Evolutionary conservation across 2,888 invertebrate species (phyloP).

Genomic region (Xanthorhoe spadicearia): DNA sequence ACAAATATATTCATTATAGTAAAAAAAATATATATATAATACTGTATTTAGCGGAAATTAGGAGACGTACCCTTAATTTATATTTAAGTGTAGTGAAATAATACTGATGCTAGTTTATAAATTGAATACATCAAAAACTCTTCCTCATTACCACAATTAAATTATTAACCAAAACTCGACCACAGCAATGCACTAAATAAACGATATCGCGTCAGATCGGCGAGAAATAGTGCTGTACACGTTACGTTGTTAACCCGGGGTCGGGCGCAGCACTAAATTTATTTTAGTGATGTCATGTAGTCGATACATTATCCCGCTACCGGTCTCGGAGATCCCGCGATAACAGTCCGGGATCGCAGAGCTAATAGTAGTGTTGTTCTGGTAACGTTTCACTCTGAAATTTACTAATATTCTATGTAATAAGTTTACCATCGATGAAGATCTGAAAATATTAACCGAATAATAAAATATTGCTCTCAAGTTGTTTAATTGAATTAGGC

Average conservation of each 20-base stretch:
- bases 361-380: conserved; percentile 18
- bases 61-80: no score
- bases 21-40: no score
- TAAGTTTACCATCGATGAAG: no score
- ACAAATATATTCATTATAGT: no score
- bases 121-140: background rate
- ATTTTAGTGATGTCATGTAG: conserved; percentile 73
- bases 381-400: conserved; percentile 17
- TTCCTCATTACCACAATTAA: conserved; percentile 22
- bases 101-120: no score
- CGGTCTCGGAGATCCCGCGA: conserved; percentile 66
- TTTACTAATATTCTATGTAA: background rate
- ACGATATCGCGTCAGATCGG: conserved; percentile 62
- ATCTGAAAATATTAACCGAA: no score
- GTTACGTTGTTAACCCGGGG: conserved; percentile 71
- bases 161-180: conserved; percentile 32
- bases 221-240: conserved; percentile 71
- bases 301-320: conserved; percentile 75
- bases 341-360: conserved; percentile 45
- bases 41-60: no score
- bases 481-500: no score
- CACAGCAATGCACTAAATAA: conserved; percentile 51
- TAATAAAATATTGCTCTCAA: no score
- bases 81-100: background rate
- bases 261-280: conserved; percentile 70